Conservation (phyloP, 1,140 invertebrate genomes). For the Bombyx mandarina region DNA sequence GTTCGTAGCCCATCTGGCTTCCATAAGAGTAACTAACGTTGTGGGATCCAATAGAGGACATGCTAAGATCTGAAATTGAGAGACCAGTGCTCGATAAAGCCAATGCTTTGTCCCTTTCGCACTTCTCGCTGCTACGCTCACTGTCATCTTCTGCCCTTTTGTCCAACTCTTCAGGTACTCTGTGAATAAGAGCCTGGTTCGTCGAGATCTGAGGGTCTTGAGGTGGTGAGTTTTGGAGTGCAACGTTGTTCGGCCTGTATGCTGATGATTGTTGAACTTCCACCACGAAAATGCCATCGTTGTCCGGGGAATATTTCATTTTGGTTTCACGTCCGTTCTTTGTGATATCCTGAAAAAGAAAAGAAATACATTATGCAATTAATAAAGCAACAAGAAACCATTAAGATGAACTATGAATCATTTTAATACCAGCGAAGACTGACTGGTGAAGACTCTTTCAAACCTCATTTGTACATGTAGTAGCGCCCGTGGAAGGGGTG, state of each 20-base stretch:
- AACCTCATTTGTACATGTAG: too few relatives aligned
- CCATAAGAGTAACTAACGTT: slow-evolving; percentile 83
- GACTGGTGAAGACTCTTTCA: too few relatives aligned
- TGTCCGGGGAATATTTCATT: slow-evolving; percentile 78
- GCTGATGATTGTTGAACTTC: slow-evolving; percentile 75
- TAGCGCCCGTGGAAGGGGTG: too few relatives aligned
- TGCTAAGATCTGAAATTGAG: slow-evolving; percentile 82
- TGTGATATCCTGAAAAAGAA: slow-evolving; percentile 74
- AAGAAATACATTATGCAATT: background rate
- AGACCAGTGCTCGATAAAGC: slow-evolving; percentile 77
- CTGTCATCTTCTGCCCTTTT: slow-evolving; percentile 65
- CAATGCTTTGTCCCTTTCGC: slow-evolving; percentile 41
- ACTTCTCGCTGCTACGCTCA: slow-evolving; percentile 55
- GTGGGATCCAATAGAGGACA: slow-evolving; percentile 77
- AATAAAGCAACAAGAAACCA: slow-evolving; percentile 1
- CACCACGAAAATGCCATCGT: slow-evolving; percentile 84
- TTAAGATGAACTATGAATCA: too few relatives aligned
- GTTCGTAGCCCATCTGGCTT: slow-evolving; percentile 82
- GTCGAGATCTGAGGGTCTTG: slow-evolving; percentile 61
- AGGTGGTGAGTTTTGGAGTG: slow-evolving; percentile 37
- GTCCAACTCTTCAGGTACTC: slow-evolving; percentile 57
- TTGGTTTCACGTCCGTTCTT: slow-evolving; percentile 77
- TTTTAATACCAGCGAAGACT: too few relatives aligned
- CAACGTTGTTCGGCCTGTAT: slow-evolving; percentile 49
- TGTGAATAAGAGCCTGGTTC: slow-evolving; percentile 73